Evolutionary conservation across 2,888 invertebrate genomes (phyloP), one percentile per base, ranked within the genome.

Genomic region (Miltochrista miniata): DNA sequence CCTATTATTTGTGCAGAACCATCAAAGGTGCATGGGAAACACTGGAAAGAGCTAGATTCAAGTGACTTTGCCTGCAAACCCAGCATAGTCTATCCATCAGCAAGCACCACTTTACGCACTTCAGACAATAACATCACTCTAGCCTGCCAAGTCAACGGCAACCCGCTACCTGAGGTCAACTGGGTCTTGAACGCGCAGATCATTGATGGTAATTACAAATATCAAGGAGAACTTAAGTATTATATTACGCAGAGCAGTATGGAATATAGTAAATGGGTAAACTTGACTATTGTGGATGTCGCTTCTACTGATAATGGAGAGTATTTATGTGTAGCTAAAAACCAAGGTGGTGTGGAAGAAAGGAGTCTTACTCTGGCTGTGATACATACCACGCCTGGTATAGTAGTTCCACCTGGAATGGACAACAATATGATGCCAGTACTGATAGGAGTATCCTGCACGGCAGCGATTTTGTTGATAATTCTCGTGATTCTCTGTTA

Each of bases 1-100:
- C 94, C 95, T 1, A 96, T 96, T 33, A 93, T 94, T 31, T 96
- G 97, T 74, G 87, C 92, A 5, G 94, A 95, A 62, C 98, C 98
- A 0, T 76, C 92, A 0, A 92, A 93, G 70, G 87, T 97, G 1
- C 88, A 92, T 7, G 95, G 94, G 0, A 94, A 94, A 64, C 86
- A 93, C 36, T 98, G 97, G 98, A 94, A 93, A 57, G 94, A 95
- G 37, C 81, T 95, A 33, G 92, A 92, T 60, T 92, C 94, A 13
- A 94, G 94, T 45, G 94, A 96, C 60, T 97, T 97, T 74, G 97
- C 97, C 11, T 98, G 98, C 79, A 92, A 93, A 45, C 97, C 97
- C 0, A 93, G 93, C 68, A 96, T 97, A 57, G 79, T 94, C 2
- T 94, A 94, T 64, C 95, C 95, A 5, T 85, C 93, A 0, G 83